Percentiles rank a stretch among this genome's conserved stretches.
Conservation (phyloP, 2,113 vertebrate species). For the Megalops atlanticus region DNA sequence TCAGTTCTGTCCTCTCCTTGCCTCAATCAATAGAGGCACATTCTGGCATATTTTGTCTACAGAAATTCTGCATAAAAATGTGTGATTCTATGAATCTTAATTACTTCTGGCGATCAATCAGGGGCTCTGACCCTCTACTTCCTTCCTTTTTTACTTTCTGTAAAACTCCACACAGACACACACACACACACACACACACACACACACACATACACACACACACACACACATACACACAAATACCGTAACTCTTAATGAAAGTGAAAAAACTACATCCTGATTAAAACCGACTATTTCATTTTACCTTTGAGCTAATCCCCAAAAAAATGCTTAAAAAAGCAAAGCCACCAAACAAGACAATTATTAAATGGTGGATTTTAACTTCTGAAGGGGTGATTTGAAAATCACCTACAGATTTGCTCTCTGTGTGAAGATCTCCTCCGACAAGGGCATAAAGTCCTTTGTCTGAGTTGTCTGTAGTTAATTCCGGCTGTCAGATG, state of each 20-base stretch:
- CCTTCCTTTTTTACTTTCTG: not conserved
- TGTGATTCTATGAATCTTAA: not conserved
- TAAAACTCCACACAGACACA: not conserved
- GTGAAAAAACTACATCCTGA: not conserved
- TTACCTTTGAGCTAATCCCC: not conserved
- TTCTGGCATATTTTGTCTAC: not conserved
- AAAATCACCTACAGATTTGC: not conserved
- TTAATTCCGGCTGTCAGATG: not conserved
- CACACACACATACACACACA: not conserved
- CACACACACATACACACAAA: too few species aligned
- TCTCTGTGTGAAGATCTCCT: not conserved
- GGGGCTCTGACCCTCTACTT: not conserved
- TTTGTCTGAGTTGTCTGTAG: not conserved
- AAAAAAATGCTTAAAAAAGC: not conserved
- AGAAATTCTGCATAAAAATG: not conserved
- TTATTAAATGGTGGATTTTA: not conserved
- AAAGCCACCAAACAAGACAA: not conserved
- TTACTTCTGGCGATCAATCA: not conserved
- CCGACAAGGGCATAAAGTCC: not conserved
- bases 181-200: not conserved
- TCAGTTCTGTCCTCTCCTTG: not conserved
- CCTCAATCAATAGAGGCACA: constrained; percentile 3
- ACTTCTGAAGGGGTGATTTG: not conserved
- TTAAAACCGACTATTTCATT: not conserved
- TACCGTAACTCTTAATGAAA: not conserved